Evolutionary conservation across 1,140 invertebrate species (phyloP), one percentile per base, ranked within the genome.

Genomic region (Rhynchophorus ferrugineus): DNA sequence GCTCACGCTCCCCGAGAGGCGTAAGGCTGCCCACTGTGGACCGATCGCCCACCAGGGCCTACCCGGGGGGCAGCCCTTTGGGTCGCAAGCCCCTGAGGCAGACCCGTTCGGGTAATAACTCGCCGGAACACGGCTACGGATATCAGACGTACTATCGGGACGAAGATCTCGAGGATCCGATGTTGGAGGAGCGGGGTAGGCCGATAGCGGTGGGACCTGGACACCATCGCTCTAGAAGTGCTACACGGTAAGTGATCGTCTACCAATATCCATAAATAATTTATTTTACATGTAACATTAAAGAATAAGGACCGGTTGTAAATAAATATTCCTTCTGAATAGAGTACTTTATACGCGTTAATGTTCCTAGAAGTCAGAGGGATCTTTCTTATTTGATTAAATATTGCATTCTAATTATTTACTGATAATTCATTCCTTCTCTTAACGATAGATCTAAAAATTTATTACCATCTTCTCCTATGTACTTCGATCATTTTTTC

Each of bases 11-110:
- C 53, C 79, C 80, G 45, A 67, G 80, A 55, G 77, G 79, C 69
- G 73, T 75, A 60, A 74, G 83, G 66, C 75, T 89, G 69, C 86
- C 86, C 64, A 88, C 86, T 64, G 86, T 89, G 65, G 87, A 90
- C 78, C 82, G 86, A 60, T 88, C 85, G 67, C 87, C 87, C 62
- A 85, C 82, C 59, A 72, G 83, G 60, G 84, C 83, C 71, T 81
- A 80, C 60, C 69, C 70, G 48, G 79, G 76, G 65, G 76, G 75
- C 57, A 82, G 77, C 72, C 80, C 81, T 52, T 76, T 68, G 35
- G 70, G 70, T 60, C 72, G 73, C 18, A 79, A 76, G 62, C 58
- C 57, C 16, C 38, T 63, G 44, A 69, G 75, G 18, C 74, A 70
- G 58, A 75, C 74, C 21, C 71, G 78, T 24, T 78, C 76, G 58